Percentiles rank a stretch among this genome's conserved stretches.
Evolutionary conservation across 2,888 invertebrate genomes (phyloP).

Genomic region (Chloroclystis v-ata): DNA sequence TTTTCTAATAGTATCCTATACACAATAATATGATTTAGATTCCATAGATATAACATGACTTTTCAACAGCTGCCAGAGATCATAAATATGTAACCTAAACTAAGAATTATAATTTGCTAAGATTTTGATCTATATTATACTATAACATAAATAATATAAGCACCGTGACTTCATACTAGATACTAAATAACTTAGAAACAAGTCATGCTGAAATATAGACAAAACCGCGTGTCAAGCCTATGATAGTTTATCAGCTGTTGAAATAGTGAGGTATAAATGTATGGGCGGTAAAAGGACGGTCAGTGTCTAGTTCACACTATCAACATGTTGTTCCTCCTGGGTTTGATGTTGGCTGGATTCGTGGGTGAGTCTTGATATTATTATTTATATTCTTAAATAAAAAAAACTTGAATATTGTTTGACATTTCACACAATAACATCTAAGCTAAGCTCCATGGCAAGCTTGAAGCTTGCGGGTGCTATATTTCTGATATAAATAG

Average conservation of each 20-base stretch:
- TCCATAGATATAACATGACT: no score
- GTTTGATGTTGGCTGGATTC: conserved; percentile 26
- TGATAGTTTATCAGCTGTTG: conserved; percentile 50
- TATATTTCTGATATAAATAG: no score
- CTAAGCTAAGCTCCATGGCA: background rate
- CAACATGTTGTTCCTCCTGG: conserved; percentile 26
- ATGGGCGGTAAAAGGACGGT: background rate
- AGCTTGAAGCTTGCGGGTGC: no score
- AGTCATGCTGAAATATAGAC: background rate
- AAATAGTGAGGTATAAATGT: conserved; percentile 26
- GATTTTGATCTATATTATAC: no score
- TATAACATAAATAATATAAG: no score
- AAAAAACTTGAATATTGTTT: background rate
- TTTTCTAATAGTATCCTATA: no score
- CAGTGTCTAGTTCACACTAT: background rate
- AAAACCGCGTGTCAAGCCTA: background rate
- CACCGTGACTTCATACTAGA: no score
- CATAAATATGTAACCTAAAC: no score
- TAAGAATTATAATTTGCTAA: no score
- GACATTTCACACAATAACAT: background rate
- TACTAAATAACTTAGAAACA: no score
- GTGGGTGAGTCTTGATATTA: conserved; percentile 24
- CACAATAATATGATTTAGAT: no score
- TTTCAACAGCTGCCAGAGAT: no score
- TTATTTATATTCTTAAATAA: background rate